phyloP scores from a whole-genome alignment of 2,797 vertebrate genomes.

The Onychomys torridus region DNA sequence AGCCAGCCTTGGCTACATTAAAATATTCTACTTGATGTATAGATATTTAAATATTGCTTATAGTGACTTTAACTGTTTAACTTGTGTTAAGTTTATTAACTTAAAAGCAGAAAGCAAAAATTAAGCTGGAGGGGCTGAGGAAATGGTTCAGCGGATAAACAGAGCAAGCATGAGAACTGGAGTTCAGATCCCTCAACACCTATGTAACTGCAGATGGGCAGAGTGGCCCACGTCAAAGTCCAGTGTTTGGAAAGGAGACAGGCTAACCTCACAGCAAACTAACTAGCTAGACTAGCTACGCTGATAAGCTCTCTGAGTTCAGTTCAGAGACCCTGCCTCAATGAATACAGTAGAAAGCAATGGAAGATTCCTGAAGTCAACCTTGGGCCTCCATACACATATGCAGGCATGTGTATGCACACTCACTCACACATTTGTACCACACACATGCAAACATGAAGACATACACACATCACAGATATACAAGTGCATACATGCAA shows the following conservation, averaged over 20 bases:
- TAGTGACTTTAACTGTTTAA: neutral
- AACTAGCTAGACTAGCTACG: neutral
- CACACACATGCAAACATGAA: neutral
- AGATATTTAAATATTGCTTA: constrained; percentile 26
- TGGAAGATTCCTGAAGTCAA: neutral
- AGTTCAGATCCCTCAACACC: neutral
- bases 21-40: constrained; percentile 1
- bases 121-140: neutral
- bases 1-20: neutral
- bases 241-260: neutral
- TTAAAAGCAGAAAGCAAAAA: neutral
- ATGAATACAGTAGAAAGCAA: neutral
- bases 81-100: neutral
- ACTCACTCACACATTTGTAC: neutral
- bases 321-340: neutral
- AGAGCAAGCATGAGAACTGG: neutral
- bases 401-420: neutral
- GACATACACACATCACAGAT: neutral
- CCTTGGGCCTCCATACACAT: neutral
- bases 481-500: neutral
- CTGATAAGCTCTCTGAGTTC: neutral
- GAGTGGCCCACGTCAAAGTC: neutral
- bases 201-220: neutral
- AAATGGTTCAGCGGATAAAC: neutral
- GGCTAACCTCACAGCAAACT: too few relatives aligned